These are phyloP conservation scores for Aphrophora alni DNA, from an alignment of 2,888 invertebrate genomes.

Conservation along the genomic window DNA sequence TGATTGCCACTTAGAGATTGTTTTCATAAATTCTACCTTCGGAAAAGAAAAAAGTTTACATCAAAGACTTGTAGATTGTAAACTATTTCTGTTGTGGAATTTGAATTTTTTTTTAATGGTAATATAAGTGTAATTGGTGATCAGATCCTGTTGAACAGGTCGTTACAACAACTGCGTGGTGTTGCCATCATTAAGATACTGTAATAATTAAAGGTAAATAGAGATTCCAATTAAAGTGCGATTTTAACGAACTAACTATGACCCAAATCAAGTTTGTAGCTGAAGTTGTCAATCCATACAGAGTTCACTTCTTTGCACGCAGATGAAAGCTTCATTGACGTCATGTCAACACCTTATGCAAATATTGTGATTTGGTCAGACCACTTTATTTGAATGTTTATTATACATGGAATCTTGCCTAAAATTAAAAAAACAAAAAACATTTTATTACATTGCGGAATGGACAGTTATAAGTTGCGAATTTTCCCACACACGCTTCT, in stretches of 20 bases:
- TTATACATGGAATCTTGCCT: too few species aligned
- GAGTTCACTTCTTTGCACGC: too few species aligned
- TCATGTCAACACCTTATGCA: background rate
- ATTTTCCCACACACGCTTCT: too few species aligned
- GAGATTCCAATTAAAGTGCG: background rate
- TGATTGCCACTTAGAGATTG: too few species aligned
- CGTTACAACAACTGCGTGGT: background rate
- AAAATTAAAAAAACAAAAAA: too few species aligned
- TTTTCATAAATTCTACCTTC: too few species aligned
- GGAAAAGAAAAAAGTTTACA: background rate
- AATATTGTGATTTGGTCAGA: background rate
- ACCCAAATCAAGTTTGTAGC: background rate
- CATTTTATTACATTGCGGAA: too few species aligned
- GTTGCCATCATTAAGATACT: background rate
- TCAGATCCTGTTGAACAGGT: background rate
- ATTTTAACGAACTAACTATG: background rate
- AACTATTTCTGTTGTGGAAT: background rate
- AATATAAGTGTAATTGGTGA: background rate
- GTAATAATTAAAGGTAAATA: background rate
- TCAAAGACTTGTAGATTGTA: background rate
- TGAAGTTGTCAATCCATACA: background rate
- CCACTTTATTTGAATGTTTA: too few species aligned
- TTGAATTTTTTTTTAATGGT: background rate
- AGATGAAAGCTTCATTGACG: too few species aligned
- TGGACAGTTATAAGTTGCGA: too few species aligned